These are phyloP conservation scores for Menura novaehollandiae DNA, from an alignment of 2,113 vertebrate genomes.

Conservation along the genomic window DNA sequence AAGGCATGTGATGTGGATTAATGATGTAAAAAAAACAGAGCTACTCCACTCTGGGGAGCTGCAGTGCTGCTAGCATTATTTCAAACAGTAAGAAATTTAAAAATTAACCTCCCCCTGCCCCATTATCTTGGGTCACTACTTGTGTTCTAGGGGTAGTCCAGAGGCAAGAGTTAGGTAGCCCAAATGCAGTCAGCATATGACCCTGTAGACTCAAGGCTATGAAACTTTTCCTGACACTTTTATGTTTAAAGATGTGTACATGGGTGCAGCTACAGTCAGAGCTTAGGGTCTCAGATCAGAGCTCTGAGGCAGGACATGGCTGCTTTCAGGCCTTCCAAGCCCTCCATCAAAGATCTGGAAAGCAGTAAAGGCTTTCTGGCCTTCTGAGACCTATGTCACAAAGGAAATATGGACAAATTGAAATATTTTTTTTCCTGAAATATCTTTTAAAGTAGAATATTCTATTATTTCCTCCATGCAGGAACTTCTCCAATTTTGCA, in stretches of 20 bases:
- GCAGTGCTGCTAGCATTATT: background rate
- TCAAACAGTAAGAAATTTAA: background rate
- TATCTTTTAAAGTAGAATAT: background rate
- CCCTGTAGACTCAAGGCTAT: background rate
- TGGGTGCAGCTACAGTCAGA: background rate
- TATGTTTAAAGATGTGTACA: background rate
- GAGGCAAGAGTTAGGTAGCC: background rate
- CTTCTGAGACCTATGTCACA: background rate
- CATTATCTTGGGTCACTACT: background rate
- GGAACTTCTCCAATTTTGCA: background rate
- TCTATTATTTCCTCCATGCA: background rate
- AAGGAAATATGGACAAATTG: background rate
- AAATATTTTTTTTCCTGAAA: background rate
- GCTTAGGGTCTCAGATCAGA: background rate
- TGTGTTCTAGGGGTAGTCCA: background rate
- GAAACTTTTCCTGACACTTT: background rate
- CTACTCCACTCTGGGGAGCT: background rate
- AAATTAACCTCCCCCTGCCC: fast-evolving
- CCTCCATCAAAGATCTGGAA: background rate
- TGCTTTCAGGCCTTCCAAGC: background rate
- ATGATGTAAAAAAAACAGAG: background rate
- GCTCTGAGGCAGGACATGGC: background rate
- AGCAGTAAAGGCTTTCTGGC: background rate
- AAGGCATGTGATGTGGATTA: background rate
- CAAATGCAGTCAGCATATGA: background rate